Evolutionary conservation across 2,797 vertebrate genomes (phyloP), one percentile per base, ranked within the genome.

Genomic region (Ataeniobius toweri): DNA sequence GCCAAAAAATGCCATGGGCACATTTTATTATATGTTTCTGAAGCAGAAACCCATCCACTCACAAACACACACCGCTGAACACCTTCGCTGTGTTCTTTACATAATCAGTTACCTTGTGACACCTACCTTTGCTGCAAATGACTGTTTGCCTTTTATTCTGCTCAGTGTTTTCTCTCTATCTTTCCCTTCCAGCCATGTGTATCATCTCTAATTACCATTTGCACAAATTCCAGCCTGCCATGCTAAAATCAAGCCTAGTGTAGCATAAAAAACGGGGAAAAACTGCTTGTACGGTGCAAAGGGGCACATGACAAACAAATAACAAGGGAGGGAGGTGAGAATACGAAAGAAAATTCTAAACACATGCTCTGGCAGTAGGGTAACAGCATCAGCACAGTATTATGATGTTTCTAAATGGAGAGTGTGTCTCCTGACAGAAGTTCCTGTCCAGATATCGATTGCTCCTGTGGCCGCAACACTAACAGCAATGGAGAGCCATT

Each of bases 321-420:
- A 71, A 77, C 85, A 80, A 82, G 80, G 85, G 85, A 81, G 80
- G 83, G 86, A 88, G 81, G 81, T 73, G 80, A 80, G 78, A 69
- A 65, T 31, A 46, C 26, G 28, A 24, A 70, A 44, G 22, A 24
- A 74, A 88, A 87, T 79, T 44, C 59, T 70, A 83, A 93, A 90
- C 85, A 89, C 85, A 85, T 89, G 88, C 85, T 79, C 46, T 88
- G 81, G 90, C 88, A 74, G 79, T 90, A 85, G 90, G 92, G 87
- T 87, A 92, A 91, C 88, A 85, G 87, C 90, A 88, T 87, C 84
- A 84, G 88, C 85, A 73, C 79, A 79, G 89, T 86, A 95, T 95
- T 95, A 95, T 94, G 93, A 95, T 94, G 93, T 95, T 93, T 95
- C 94, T 93, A 95, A 95, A 95, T 90, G 92, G 93, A 91, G 90